Base-by-base conservation (phyloP, 2,888 invertebrate genomes). In the Eledona agricola region DNA sequence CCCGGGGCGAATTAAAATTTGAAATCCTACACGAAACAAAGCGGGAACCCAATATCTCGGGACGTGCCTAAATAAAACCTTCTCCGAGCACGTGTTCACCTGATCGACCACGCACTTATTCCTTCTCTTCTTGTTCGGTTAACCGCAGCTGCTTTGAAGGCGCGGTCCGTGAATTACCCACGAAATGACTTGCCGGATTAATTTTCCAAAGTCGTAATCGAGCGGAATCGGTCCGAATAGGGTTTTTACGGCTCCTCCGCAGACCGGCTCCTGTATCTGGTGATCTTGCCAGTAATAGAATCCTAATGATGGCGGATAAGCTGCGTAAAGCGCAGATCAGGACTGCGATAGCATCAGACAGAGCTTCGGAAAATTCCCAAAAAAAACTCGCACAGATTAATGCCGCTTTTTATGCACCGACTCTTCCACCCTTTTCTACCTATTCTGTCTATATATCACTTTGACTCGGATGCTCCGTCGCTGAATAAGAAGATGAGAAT, bases 211-310 rank as follows among this genome's bases (percentile, higher is more conserved):
- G n/a, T n/a, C n/a, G 58, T 63, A 63, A 65, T 64, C 65, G 60
- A 58, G 62, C 50, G 56, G 57, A 64, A 63, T 65, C 60, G 51
- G n/a, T n/a, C 62, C 50, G 51, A 46, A 54, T 54, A 53, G 55
- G 62, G 55, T 62, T 65, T 65, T 62, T 64, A 62, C 63, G 61
- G 60, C 58, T 54, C 60, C 61, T 59, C 57, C 60, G 62, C 60
- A 55, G 52, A 58, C 55, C 57, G 57, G 55, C 52, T 53, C 51
- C 53, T 62, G 55, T 61, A 64, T 64, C 60, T 55, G 43, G 58
- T 46, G 53, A 59, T 54, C 54, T 55, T 43, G 51, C 46, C 55
- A 56, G 60, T 66, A 66, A 66, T 66, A 64, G 66, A 66, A 66
- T 63, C 64, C 63, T 66, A 64, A 66, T 63, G 64, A 62, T 56